Base-by-base conservation (phyloP, 2,113 vertebrate genomes). In the Sarotherodon lohbergeri region DNA sequence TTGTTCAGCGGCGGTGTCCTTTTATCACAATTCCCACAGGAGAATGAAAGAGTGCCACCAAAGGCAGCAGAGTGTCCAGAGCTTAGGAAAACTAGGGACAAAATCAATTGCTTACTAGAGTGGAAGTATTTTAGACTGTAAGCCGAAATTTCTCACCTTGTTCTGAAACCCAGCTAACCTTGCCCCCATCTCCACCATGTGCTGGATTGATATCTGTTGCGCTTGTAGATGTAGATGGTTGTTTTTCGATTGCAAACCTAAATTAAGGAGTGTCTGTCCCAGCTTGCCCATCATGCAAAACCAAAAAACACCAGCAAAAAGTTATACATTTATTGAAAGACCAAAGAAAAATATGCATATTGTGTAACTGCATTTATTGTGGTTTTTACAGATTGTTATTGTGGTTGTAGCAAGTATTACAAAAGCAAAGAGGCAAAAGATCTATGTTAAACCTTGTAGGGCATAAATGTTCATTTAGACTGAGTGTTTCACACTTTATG, bases 21-120 rank as follows among this genome's bases (percentile, higher is more conserved):
- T 84, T 89, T 90, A 89, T 59, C 83, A 84, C 82, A 7, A 59
- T 12, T 95, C 95, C 94, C 96, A 83, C 76, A 91, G 91, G 94
- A 86, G 86, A 80, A 61, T 3, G 24, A 50, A 56, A 89, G 84
- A 96, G 94, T 91, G 93, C 93, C 93, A 95, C 88, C 66, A 39
- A 90, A 93, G 66, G 89, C 91, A 78, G 81, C 41, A 84, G 85
- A 93, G 92, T 91, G 86, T 90, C 85, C 82, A 11, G 46, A 83
- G 92, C 91, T 57, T 88, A 24, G 32, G 56, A 87, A 88, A 84
- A 88, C 90, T 7, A 52, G 56, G 52, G 84, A 92, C 88, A 80
- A 88, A 94, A 96, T 97, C 96, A 96, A 96, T 97, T 96, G 88
- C 88, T 90, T 92, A 94, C 48, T 90, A 86, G 93, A 97, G 96